These are phyloP conservation scores for Lycodopsis pacificus DNA, from an alignment of 2,797 vertebrate species.

Conservation along the genomic window DNA sequence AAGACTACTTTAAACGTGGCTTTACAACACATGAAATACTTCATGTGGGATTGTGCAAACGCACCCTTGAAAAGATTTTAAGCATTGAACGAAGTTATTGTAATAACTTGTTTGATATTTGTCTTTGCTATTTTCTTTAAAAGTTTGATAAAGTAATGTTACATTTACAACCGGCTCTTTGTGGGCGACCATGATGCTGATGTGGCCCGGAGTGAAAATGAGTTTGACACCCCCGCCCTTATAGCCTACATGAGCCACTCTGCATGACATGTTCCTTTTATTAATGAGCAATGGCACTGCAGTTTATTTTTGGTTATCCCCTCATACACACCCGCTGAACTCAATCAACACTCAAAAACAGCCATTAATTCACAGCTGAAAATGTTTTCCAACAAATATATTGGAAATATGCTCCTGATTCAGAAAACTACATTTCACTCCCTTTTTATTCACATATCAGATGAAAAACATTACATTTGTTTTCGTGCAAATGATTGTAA, in stretches of 20 bases:
- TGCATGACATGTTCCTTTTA: background rate
- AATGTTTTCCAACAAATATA: background rate
- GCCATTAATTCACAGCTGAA: background rate
- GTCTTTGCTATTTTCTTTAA: no score
- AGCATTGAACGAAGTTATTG: no score
- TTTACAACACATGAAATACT: no score
- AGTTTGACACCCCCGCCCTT: no score
- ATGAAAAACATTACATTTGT: constrained; percentile 1
- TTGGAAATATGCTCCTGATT: background rate
- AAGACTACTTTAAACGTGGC: no score
- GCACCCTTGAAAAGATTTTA: no score
- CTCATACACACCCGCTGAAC: background rate
- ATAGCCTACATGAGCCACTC: background rate
- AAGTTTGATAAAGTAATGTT: no score
- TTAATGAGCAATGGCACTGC: background rate
- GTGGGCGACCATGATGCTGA: no score
- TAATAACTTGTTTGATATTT: no score
- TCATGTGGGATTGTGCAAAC: no score
- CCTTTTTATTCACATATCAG: background rate
- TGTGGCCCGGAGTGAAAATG: no score
- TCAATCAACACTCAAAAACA: background rate
- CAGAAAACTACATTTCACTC: background rate
- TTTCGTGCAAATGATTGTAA: constrained; percentile 3
- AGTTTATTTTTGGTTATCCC: background rate
- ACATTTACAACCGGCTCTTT: no score